phyloP scores from a whole-genome alignment of 2,888 invertebrate genomes.

The Ophion slaviceki region DNA sequence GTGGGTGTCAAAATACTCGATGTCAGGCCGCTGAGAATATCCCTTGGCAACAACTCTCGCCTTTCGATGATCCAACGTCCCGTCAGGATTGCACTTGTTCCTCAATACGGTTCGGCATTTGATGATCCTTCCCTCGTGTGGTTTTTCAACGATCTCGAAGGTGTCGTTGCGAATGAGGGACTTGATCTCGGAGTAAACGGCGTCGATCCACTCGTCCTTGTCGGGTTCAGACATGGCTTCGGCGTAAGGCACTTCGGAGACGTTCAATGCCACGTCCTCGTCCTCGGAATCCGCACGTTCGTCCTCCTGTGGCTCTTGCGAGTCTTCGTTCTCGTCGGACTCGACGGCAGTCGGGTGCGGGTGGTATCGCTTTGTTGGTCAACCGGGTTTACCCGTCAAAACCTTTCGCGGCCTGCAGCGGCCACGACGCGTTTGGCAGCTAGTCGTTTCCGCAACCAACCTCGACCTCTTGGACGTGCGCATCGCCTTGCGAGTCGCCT shows the following conservation, averaged over 20 bases:
- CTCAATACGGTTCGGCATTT: conserved; percentile 59
- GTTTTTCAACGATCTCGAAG: conserved; percentile 67
- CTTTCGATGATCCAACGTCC: conserved; percentile 65
- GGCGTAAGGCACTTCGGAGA: conserved; percentile 38
- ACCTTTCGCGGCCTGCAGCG: too few species aligned
- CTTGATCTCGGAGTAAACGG: too few species aligned
- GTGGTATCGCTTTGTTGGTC: too few species aligned
- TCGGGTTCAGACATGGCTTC: conserved; percentile 18
- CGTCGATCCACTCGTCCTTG: conserved; percentile 45
- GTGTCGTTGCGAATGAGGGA: conserved; percentile 68
- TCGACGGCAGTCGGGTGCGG: too few species aligned
- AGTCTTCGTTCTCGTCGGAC: background rate
- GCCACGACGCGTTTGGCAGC: too few species aligned
- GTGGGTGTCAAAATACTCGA: conserved; percentile 67
- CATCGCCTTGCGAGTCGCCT: too few species aligned
- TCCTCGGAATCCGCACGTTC: background rate
- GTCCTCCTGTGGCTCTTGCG: conserved; percentile 52
- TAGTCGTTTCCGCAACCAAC: too few species aligned
- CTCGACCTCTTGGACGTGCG: too few species aligned
- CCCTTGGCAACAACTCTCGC: conserved; percentile 67
- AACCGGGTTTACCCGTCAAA: too few species aligned
- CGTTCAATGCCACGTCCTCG: conserved; percentile 21
- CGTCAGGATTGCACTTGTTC: conserved; percentile 64
- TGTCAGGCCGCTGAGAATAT: conserved; percentile 64
- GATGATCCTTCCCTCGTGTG: conserved; percentile 44